Conservation (phyloP, 2,888 invertebrate genomes). For the Orthonevra nobilis region DNA sequence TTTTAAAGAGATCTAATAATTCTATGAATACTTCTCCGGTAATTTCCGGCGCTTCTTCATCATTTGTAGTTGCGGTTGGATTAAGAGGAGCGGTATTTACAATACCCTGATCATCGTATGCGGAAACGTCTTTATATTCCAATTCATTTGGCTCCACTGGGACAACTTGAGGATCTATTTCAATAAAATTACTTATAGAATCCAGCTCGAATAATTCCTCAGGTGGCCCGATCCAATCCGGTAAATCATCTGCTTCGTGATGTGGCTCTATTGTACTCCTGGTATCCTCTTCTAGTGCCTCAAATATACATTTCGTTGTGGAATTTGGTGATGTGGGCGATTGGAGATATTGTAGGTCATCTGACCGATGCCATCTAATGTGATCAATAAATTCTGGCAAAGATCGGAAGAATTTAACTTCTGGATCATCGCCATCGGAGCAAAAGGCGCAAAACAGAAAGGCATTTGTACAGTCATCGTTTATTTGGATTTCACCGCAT, state of each 20-base stretch:
- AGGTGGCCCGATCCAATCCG: conserved; percentile 57
- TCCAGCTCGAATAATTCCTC: conserved; percentile 52
- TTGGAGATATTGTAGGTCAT: conserved; percentile 26
- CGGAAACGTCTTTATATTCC: background rate
- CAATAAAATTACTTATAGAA: conserved; percentile 52
- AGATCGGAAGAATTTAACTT: conserved; percentile 40
- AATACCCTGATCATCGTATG: background rate
- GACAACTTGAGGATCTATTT: conserved; percentile 31
- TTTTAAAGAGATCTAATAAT: conserved; percentile 44
- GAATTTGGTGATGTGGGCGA: conserved; percentile 28
- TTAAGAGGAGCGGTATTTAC: background rate
- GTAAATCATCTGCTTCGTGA: conserved; percentile 42
- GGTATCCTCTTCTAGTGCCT: conserved; percentile 24
- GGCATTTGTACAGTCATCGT: conserved; percentile 54
- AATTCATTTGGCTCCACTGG: background rate
- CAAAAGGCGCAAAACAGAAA: conserved; percentile 67
- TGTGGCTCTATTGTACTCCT: conserved; percentile 43
- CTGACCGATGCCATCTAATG: conserved; percentile 58
- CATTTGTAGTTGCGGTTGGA: too few relatives aligned
- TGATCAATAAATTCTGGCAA: conserved; percentile 53
- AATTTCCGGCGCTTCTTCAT: conserved; percentile 37
- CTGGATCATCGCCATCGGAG: conserved; percentile 27
- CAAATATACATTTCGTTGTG: conserved; percentile 1
- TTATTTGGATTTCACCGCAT: conserved; percentile 59
- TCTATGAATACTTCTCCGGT: conserved; percentile 57